These are phyloP conservation scores for Antechinus flavipes DNA, from an alignment of 2,113 vertebrate genomes.

Conservation along the genomic window DNA sequence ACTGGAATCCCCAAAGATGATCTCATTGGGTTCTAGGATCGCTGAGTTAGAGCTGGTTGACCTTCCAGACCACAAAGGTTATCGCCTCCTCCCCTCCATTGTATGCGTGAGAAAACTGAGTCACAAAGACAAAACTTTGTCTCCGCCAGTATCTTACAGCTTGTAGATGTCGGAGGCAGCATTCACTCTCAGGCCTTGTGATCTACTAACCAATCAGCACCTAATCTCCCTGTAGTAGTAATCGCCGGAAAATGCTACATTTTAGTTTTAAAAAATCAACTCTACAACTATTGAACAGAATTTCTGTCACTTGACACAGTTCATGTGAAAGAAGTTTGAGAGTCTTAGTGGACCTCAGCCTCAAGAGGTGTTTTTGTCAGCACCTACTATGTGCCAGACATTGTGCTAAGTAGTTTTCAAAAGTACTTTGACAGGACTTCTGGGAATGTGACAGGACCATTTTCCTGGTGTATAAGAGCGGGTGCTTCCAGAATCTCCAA, in stretches of 20 bases:
- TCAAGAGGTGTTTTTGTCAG: not conserved
- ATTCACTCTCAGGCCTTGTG: not conserved
- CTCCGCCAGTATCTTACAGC: not conserved
- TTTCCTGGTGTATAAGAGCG: not conserved
- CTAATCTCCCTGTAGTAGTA: not conserved
- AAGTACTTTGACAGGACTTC: not conserved
- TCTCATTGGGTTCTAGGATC: no score
- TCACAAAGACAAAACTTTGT: not conserved
- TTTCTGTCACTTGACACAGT: no score
- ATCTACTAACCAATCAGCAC: not conserved
- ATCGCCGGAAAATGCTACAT: not conserved
- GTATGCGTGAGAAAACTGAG: not conserved
- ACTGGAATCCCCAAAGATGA: not conserved
- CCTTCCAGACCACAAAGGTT: not conserved
- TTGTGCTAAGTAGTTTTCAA: not conserved
- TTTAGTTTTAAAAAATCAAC: not conserved
- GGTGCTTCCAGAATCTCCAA: not conserved
- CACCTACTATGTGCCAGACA: not conserved
- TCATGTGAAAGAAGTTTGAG: not conserved
- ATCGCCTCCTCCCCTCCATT: no score
- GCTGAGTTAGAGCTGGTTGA: not conserved
- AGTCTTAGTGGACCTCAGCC: no score
- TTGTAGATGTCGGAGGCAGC: no score
- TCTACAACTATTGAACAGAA: no score
- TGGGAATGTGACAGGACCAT: not conserved